A percentile compares a stretch with the other conserved stretches of the same genome.
Conservation (phyloP, 2,113 vertebrate species). For the Nothoprocta pentlandii region DNA sequence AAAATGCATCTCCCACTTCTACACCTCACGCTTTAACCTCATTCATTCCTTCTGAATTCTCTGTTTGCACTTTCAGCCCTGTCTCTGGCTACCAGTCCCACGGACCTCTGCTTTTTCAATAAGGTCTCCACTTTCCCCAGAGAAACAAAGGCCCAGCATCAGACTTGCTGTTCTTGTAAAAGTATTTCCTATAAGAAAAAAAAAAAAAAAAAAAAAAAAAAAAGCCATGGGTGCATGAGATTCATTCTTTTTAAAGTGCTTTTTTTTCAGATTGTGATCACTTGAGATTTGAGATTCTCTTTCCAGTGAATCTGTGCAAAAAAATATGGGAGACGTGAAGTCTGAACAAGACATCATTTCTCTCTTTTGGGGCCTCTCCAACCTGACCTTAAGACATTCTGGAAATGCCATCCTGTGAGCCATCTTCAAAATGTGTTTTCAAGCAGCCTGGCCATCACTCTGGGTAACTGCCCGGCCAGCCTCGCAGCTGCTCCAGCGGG, state of each 20-base stretch:
- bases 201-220: too few relatives aligned
- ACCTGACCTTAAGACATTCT: accelerated
- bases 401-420: neutral
- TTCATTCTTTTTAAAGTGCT: neutral
- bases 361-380: neutral
- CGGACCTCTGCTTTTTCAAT: neutral
- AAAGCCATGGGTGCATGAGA: neutral
- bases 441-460: neutral
- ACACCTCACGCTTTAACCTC: neutral
- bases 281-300: neutral
- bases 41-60: neutral
- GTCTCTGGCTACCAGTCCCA: neutral
- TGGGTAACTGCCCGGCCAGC: slow-evolving; percentile 3
- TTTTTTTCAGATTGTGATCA: neutral
- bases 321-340: neutral
- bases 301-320: neutral
- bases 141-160: neutral
- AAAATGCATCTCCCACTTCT: neutral
- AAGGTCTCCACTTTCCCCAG: neutral
- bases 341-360: neutral
- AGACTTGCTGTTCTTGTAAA: neutral
- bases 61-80: neutral
- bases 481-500: slow-evolving; percentile 7
- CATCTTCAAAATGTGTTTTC: slow-evolving; percentile 3
- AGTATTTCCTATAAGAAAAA: neutral